These are phyloP conservation scores for Amphiduros pacificus DNA, from an alignment of 2,888 invertebrate species.

Conservation along the genomic window DNA sequence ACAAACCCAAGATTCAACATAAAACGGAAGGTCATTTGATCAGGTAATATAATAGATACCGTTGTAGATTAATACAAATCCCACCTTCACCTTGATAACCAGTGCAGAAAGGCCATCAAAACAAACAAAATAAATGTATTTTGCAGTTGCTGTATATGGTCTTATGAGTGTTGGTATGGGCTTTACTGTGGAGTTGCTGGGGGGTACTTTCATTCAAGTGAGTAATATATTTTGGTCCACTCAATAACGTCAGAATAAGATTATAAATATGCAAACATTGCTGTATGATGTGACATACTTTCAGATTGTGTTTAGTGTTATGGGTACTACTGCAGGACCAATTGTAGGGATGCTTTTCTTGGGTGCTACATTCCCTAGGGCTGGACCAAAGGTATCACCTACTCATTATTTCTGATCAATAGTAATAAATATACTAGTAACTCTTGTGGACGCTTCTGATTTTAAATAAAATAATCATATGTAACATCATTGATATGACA, in stretches of 20 bases:
- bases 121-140: no score
- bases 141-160: conserved; percentile 12
- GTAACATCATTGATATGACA: no score
- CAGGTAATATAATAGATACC: no score
- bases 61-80: no score
- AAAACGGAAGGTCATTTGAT: no score
- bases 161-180: conserved; percentile 4
- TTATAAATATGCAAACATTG: no score
- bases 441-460: background rate
- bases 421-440: background rate
- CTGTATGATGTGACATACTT: background rate
- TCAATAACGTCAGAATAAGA: no score
- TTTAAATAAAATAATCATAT: no score
- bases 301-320: conserved; percentile 9
- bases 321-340: conserved; percentile 3
- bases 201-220: conserved; percentile 13
- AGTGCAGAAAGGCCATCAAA: no score
- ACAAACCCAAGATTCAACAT: no score
- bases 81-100: no score
- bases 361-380: conserved; percentile 6
- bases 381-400: conserved; percentile 8
- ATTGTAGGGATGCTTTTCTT: conserved; percentile 9
- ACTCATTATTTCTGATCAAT: background rate
- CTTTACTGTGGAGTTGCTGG: conserved; percentile 7
- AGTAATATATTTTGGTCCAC: no score